Evolutionary conservation across 2,113 vertebrate species (phyloP), one percentile per base, ranked within the genome.

Genomic region (Cisticola juncidis): DNA sequence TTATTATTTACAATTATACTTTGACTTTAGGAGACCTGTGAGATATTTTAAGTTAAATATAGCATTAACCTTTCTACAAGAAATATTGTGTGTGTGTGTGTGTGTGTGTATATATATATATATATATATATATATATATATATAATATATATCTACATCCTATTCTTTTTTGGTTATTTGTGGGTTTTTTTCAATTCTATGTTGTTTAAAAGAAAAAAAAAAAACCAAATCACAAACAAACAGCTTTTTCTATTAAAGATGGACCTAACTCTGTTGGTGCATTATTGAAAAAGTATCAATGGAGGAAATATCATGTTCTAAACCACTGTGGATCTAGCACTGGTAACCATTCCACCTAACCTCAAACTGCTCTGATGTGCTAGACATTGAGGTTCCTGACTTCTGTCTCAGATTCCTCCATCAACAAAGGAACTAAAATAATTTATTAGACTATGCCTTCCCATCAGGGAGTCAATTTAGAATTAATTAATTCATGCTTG

Each of bases 401-500:
- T 77, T 77, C 54, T 42, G 17, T 81, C 62, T 90, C 47, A 17
- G 17, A 68, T 83, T 86, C 18, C 11, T 69, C 40, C 28, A 38
- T 36, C 84, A 81, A 20, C 48, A 89, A 57, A 72, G 16, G 42
- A 42, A 45, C n/a, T 42, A 7, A 29, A 87, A 72, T 53, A 91
- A 76, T 35, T 62, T 92, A 72, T 64, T 76, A 71, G 29, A 65
- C 16, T 54, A 35, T 4, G 70, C 73, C 66, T 92, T 82, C 47
- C 60, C 79, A 86, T 86, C 76, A 74, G n/a, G 38, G 42, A 80
- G 29, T 65, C 47, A 85, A 29, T 76, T 87, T 50, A 83, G 70
- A 57, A 86, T 92, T 95, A 81, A 83, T 83, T 92, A 92, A 33
- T 70, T 95, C 31, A 28, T n/a, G 11, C 83, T 74, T 83, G 47